These are phyloP conservation scores for Kryphioiulus occultus DNA, from an alignment of 2,888 invertebrate species.

Conservation along the genomic window DNA sequence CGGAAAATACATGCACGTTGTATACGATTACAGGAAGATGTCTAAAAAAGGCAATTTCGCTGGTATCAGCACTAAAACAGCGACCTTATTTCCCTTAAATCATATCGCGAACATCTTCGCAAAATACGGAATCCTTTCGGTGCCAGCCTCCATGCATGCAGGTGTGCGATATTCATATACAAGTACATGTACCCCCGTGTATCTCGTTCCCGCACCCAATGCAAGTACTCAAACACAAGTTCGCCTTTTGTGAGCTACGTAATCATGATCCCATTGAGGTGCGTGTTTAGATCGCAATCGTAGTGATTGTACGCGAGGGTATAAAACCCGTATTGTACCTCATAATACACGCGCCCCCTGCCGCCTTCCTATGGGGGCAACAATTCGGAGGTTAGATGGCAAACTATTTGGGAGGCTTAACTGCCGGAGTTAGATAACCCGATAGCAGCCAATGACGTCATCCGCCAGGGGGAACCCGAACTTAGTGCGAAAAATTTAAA, in stretches of 20 bases:
- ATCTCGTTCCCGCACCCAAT: neutral
- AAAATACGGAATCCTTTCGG: constrained; percentile 3
- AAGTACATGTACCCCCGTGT: too few species aligned
- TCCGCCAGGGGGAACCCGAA: neutral
- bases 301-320: neutral
- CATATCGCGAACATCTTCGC: neutral
- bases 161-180: neutral
- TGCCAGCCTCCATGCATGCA: neutral
- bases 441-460: neutral
- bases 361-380: constrained; percentile 25
- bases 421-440: neutral
- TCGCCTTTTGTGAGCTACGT: neutral
- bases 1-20: too few species aligned
- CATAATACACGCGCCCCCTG: neutral
- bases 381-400: constrained; percentile 20
- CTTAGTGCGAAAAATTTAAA: too few species aligned
- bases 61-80: neutral
- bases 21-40: neutral
- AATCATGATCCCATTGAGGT: constrained; percentile 33
- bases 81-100: neutral
- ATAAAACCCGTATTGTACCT: constrained; percentile 16
- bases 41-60: neutral
- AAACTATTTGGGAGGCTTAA: constrained; percentile 31
- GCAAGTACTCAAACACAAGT: neutral
- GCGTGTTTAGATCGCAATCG: constrained; percentile 18